phyloP scores from a whole-genome alignment of 2,888 invertebrate species.

The Phengaris arion region DNA sequence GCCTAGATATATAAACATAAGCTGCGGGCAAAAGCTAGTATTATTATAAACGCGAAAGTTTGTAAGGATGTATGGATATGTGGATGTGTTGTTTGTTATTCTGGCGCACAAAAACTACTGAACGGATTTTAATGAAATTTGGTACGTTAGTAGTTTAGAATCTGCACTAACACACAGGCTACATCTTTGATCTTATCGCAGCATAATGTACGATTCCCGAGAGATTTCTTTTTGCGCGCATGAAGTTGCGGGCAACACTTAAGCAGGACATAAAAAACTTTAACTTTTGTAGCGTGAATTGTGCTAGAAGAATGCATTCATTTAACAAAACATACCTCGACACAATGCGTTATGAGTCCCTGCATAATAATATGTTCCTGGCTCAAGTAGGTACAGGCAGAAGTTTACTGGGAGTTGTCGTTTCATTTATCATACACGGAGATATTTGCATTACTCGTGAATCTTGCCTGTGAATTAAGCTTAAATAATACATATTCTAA shows the following conservation, averaged over 20 bases:
- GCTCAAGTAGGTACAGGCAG: slow-evolving; percentile 24
- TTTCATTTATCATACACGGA: slow-evolving; percentile 37
- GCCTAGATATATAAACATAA: no score
- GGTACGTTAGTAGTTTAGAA: no score
- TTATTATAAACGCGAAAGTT: no score
- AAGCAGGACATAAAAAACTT: slow-evolving; percentile 21
- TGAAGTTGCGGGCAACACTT: background rate
- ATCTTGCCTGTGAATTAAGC: slow-evolving; percentile 34
- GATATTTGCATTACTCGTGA: slow-evolving; percentile 34
- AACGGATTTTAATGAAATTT: no score
- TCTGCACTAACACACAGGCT: no score
- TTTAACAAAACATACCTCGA: slow-evolving; percentile 36
- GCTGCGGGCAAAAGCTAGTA: no score
- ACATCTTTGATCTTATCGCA: no score
- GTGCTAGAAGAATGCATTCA: slow-evolving; percentile 36
- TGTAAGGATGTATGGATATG: no score
- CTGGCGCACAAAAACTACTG: no score
- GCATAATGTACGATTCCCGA: no score
- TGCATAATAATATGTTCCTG: slow-evolving; percentile 37
- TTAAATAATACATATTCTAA: slow-evolving; percentile 30
- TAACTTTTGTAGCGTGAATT: slow-evolving; percentile 35
- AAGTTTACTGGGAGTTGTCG: slow-evolving; percentile 35
- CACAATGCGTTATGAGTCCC: slow-evolving; percentile 37
- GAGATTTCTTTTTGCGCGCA: background rate
- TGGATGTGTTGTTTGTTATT: no score